Evolutionary conservation across 1,140 invertebrate genomes (phyloP), one percentile per base, ranked within the genome.

Genomic region (Cyrtorhinus lividipennis): DNA sequence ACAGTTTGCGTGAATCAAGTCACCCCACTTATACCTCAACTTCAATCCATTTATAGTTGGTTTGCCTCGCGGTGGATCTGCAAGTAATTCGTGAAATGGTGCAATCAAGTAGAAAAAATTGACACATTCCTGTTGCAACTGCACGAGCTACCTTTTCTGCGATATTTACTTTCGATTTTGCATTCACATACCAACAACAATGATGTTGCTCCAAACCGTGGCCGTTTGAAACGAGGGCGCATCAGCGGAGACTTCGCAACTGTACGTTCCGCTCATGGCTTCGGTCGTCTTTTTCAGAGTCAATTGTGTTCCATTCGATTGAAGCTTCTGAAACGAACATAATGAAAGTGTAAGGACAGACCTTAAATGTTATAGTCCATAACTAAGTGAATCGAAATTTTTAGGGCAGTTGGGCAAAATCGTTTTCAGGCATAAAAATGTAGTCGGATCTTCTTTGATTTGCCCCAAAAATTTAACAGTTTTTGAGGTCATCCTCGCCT

Each of bases 211-310:
- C 13, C 77, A 77, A 5, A 79, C 79, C 57, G 80, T 76, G 68
- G 62, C 81, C 0, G 89, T 91, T 70, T 87, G 83, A 73, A 92
- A 92, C 30, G 85, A 87, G 1, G 89, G 88, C 12, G 85, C 85
- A 72, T 91, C 88, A 0, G 85, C 85, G 0, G 87, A 88, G 59
- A 90, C 83, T 74, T 91, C 88, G 72, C 88, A 91, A 66, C 82
- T 86, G 73, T 85, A 89, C 58, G 74, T 73, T 0, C 85, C 86
- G 61, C 81, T 80, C 53, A 83, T 82, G 48, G 81, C 78, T 1
- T 79, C 72, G 45, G 81, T 79, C 10, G 87, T 81, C 61, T 82
- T 80, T 18, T 79, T 74, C 30, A 88, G 71, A 24, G 83, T 79
- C 10, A 88, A 80, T 57, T 79, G 77, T 67, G 84, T 79, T 0